phyloP scores from a whole-genome alignment of 1,140 invertebrate species.

The Drosophila sturtevanti region DNA sequence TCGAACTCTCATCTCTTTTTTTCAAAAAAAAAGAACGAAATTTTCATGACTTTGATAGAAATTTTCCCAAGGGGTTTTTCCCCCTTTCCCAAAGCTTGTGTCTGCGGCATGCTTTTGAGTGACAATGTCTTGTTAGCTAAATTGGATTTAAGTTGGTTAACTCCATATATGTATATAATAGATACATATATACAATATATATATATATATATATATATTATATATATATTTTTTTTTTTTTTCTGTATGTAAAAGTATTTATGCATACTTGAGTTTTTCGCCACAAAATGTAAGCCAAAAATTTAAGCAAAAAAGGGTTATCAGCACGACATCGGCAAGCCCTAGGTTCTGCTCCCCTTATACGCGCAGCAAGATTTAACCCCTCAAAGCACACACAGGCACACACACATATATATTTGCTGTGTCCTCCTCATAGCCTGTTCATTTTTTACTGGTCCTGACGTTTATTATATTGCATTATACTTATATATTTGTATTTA shows the following conservation, averaged over 20 bases:
- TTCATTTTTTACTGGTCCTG: constrained; percentile 58
- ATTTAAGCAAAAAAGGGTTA: constrained; percentile 64
- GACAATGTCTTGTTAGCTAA: constrained; percentile 69
- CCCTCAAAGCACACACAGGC: constrained; percentile 22
- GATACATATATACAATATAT: background rate
- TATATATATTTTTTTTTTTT: constrained; percentile 20
- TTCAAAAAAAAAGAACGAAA: background rate
- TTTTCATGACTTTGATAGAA: constrained; percentile 13
- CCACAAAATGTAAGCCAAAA: constrained; percentile 32
- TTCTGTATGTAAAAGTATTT: constrained; percentile 24
- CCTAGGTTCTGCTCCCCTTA: constrained; percentile 11
- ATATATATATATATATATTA: constrained; percentile 20
- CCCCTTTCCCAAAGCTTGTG: background rate
- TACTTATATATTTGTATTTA: constrained; percentile 70
- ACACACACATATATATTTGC: background rate
- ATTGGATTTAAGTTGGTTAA: constrained; percentile 69
- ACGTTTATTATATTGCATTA: constrained; percentile 80
- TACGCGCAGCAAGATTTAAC: constrained; percentile 24
- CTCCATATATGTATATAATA: constrained; percentile 23
- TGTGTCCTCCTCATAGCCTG: constrained; percentile 19
- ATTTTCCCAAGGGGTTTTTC: constrained; percentile 33
- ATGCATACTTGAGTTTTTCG: constrained; percentile 34
- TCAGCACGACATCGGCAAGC: constrained; percentile 51
- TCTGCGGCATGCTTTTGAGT: constrained; percentile 44
- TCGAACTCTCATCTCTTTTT: background rate